These are phyloP conservation scores for Cossypha heuglini DNA, from an alignment of 2,797 vertebrate species.

Conservation along the genomic window DNA sequence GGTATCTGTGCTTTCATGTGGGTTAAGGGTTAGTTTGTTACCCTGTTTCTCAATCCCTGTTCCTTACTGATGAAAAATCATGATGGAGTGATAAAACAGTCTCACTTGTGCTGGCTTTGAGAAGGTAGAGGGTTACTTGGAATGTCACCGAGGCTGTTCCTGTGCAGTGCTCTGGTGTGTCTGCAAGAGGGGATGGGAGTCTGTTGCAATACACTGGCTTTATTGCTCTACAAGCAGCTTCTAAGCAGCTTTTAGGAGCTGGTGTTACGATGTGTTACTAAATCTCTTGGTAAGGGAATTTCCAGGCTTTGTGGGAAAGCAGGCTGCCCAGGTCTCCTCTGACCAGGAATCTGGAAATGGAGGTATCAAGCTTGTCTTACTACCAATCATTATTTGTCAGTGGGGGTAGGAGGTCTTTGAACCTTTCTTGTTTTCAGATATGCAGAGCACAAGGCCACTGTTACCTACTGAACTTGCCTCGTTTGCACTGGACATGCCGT, in stretches of 20 bases:
- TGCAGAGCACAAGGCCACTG: not conserved
- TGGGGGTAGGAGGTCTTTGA: not conserved
- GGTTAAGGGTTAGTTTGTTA: slow-evolving; percentile 27
- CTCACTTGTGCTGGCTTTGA: not conserved
- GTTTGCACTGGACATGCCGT: not conserved
- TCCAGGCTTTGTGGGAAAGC: not conserved
- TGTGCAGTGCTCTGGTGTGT: not conserved
- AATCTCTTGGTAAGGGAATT: not conserved
- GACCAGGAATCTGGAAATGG: not conserved
- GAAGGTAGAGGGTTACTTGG: slow-evolving; percentile 22
- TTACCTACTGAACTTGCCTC: not conserved
- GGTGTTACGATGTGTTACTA: slow-evolving; percentile 1
- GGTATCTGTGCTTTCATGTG: slow-evolving; percentile 18
- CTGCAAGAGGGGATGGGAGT: not conserved
- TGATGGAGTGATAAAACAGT: slow-evolving; percentile 17
- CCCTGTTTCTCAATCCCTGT: slow-evolving; percentile 22
- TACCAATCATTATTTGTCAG: not conserved
- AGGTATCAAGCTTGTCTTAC: not conserved
- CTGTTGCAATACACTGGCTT: slow-evolving; percentile 14
- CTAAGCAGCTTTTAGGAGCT: slow-evolving; percentile 25
- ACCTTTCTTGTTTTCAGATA: not conserved
- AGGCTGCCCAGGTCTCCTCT: not conserved
- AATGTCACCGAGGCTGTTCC: slow-evolving; percentile 46
- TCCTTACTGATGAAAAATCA: slow-evolving; percentile 23
- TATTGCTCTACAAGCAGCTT: not conserved